These are phyloP conservation scores for Oryzias curvinotus DNA, from an alignment of 2,113 vertebrate genomes.

Conservation along the genomic window DNA sequence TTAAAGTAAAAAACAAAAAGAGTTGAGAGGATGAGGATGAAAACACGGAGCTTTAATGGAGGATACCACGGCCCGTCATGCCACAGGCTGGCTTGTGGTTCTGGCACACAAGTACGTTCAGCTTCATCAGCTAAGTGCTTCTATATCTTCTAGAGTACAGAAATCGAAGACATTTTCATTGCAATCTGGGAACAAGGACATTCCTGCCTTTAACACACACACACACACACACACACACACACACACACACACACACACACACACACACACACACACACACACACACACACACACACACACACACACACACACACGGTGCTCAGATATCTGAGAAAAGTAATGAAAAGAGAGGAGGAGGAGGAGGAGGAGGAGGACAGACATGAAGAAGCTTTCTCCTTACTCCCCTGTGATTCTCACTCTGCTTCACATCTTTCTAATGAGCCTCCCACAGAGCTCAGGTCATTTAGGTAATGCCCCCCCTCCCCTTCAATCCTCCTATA, in stretches of 20 bases:
- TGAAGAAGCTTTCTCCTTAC: constrained; percentile 4
- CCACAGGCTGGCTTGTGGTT: background rate
- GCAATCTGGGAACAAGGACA: constrained; percentile 51
- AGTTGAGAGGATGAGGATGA: background rate
- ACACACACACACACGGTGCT: background rate
- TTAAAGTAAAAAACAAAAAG: background rate
- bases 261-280: background rate
- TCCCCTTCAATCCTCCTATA: background rate
- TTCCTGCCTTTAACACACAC: constrained; percentile 9
- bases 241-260: background rate
- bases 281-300: background rate
- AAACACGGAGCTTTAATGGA: background rate
- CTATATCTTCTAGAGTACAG: constrained; percentile 53
- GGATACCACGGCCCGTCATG: background rate
- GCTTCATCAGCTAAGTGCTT: constrained; percentile 69
- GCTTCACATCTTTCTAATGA: constrained; percentile 47
- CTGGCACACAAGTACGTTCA: constrained; percentile 19
- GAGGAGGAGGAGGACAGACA: background rate
- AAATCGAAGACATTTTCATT: constrained; percentile 42
- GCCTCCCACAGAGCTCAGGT: constrained; percentile 51
- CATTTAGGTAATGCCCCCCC: constrained; percentile 59
- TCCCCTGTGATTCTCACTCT: constrained; percentile 1
- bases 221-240: background rate
- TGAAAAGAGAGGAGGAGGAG: background rate
- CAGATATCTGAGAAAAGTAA: constrained; percentile 10